phyloP scores from a whole-genome alignment of 2,888 invertebrate genomes.

The Volucella zonaria region DNA sequence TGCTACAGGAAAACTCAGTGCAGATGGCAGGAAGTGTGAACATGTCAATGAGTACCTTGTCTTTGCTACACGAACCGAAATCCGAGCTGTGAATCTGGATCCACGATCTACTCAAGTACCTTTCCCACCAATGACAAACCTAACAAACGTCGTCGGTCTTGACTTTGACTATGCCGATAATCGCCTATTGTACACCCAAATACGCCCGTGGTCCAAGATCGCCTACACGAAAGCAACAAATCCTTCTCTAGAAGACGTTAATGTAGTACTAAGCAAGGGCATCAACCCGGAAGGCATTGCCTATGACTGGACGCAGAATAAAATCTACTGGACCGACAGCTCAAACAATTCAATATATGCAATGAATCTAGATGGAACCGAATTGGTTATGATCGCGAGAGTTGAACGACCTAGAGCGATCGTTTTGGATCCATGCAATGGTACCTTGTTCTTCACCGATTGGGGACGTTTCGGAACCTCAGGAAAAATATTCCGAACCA shows the following conservation, averaged over 20 bases:
- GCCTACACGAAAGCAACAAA: slow-evolving; percentile 90
- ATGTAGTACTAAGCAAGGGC: slow-evolving; percentile 88
- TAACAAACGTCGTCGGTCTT: slow-evolving; percentile 96
- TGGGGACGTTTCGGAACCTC: slow-evolving; percentile 97
- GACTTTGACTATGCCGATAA: slow-evolving; percentile 97
- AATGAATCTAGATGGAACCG: slow-evolving; percentile 94
- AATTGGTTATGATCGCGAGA: slow-evolving; percentile 94
- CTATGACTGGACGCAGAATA: slow-evolving; percentile 98
- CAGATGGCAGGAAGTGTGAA: slow-evolving; percentile 89
- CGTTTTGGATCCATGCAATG: slow-evolving; percentile 98
- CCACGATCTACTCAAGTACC: slow-evolving; percentile 91
- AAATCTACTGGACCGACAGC: slow-evolving; percentile 98
- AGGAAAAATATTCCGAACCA: slow-evolving; percentile 96
- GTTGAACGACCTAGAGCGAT: slow-evolving; percentile 97
- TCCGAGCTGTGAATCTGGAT: slow-evolving; percentile 94
- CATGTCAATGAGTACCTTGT: slow-evolving; percentile 94
- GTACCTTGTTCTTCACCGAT: slow-evolving; percentile 96
- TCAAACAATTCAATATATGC: slow-evolving; percentile 97
- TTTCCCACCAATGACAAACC: slow-evolving; percentile 91
- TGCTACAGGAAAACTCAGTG: slow-evolving; percentile 90
- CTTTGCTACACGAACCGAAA: slow-evolving; percentile 96
- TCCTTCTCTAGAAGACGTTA: slow-evolving; percentile 86
- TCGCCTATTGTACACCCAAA: slow-evolving; percentile 95
- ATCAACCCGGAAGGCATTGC: slow-evolving; percentile 97
- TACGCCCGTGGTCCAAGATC: slow-evolving; percentile 94